phyloP scores from a whole-genome alignment of 2,797 vertebrate species.

The Phoebastria nigripes region DNA sequence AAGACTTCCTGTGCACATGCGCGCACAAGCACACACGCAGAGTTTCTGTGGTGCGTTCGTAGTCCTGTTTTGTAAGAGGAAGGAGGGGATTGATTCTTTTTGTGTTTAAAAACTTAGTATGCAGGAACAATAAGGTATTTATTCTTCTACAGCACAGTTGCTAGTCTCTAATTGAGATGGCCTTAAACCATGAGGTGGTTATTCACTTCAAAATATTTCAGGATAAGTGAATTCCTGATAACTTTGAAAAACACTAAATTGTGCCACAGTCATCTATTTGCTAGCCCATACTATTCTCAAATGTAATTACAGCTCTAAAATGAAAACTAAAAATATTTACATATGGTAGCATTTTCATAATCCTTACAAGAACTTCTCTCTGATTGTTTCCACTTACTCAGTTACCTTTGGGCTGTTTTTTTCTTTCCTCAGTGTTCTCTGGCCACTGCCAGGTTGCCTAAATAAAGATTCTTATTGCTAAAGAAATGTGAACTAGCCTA shows the following conservation, averaged over 20 bases:
- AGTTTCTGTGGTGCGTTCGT: background rate
- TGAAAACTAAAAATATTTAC: background rate
- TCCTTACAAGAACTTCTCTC: background rate
- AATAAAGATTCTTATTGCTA: background rate
- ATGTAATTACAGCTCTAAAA: background rate
- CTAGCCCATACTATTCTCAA: background rate
- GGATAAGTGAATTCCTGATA: background rate
- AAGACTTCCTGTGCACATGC: background rate
- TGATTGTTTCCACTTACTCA: background rate
- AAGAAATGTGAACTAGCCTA: background rate
- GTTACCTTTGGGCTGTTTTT: background rate
- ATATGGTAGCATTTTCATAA: background rate
- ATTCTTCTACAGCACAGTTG: background rate
- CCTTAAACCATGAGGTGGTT: background rate
- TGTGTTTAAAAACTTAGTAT: background rate
- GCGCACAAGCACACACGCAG: rapidly evolving
- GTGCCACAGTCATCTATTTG: background rate
- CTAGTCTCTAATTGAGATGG: background rate
- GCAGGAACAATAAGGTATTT: background rate
- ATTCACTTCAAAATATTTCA: background rate
- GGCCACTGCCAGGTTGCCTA: background rate
- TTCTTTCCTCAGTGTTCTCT: background rate
- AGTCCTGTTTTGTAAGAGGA: background rate
- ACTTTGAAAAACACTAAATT: background rate
- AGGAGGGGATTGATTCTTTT: background rate